Base-by-base conservation (phyloP, 2,113 vertebrate genomes). In the Beaufortia kweichowensis region DNA sequence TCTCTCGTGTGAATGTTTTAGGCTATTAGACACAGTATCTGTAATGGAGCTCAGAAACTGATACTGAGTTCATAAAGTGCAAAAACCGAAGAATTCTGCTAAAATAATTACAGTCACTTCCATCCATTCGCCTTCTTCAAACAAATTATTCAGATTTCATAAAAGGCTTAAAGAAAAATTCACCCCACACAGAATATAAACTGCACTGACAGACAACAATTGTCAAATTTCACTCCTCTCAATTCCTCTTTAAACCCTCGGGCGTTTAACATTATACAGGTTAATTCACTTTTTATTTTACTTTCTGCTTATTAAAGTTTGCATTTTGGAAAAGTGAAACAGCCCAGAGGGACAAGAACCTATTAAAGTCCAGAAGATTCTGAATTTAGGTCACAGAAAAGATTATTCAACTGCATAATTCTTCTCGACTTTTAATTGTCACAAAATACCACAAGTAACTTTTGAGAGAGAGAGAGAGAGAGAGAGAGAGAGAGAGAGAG, bases 101-200 rank as follows among this genome's bases (percentile, higher is more conserved):
- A 39, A 39, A 7, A 39, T 39, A 0, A 39, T n/a, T 8, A 2
- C 19, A 53, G 19, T 21, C n/a, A 53, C 19, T 21, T 8, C n/a
- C 48, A 7, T 21, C 29, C 26, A 53, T 50, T 31, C 12, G 24
- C 5, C 26, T 59, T 31, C 48, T 41, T 59, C 68, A 33, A 79
- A 62, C 68, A 39, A 77, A 75, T 50, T 39, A 86, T 87, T 74
- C 72, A 82, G 81, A 65, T 86, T 87, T 86, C 46, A 86, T 82
- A 59, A 28, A 55, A 74, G 65, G 62, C 77, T 83, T 62, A 9
- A 63, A 69, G 68, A 85, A 50, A 78, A 85, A 84, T 79, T 76
- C 81, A 63, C 50, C 74, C 64, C 7, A 59, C 35, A 46, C 9
- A 14, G 62, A 24, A 46, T 23, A 68, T 33, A 50, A 69, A 41